phyloP scores from a whole-genome alignment of 2,113 vertebrate genomes.

The Dromas ardeola region DNA sequence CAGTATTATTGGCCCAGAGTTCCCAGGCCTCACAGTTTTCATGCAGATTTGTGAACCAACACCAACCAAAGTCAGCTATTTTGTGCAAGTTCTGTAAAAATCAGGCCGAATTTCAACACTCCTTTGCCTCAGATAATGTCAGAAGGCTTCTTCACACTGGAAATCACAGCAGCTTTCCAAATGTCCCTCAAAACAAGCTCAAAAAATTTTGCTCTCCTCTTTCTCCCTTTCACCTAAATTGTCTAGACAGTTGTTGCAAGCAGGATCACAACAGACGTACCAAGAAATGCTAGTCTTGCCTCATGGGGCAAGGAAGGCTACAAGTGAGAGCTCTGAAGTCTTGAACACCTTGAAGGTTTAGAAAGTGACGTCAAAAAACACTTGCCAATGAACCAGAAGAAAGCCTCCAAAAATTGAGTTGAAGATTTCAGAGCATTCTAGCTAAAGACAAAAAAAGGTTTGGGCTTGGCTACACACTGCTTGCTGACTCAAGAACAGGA shows the following conservation, averaged over 20 bases:
- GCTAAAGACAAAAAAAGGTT: not conserved
- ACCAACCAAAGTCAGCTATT: not conserved
- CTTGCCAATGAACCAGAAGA: not conserved
- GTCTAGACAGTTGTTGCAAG: no score
- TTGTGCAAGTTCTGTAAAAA: not conserved
- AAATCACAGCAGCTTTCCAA: not conserved
- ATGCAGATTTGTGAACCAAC: not conserved
- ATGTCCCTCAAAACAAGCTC: not conserved
- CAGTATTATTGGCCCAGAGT: not conserved
- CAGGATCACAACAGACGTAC: not conserved
- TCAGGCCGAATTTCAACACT: not conserved
- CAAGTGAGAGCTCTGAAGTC: not conserved
- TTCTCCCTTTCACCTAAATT: not conserved
- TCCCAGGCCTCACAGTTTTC: not conserved
- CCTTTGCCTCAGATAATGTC: not conserved
- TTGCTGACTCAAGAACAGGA: not conserved
- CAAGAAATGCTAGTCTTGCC: not conserved
- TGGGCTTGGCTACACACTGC: not conserved
- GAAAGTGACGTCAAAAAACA: not conserved
- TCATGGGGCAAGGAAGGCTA: not conserved
- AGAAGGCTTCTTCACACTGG: not conserved
- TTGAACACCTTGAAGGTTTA: not conserved
- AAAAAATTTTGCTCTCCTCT: not conserved
- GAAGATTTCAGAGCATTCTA: not conserved
- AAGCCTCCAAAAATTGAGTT: not conserved